These are phyloP conservation scores for Ptilodon capucinus DNA, from an alignment of 2,888 invertebrate genomes.

Conservation along the genomic window DNA sequence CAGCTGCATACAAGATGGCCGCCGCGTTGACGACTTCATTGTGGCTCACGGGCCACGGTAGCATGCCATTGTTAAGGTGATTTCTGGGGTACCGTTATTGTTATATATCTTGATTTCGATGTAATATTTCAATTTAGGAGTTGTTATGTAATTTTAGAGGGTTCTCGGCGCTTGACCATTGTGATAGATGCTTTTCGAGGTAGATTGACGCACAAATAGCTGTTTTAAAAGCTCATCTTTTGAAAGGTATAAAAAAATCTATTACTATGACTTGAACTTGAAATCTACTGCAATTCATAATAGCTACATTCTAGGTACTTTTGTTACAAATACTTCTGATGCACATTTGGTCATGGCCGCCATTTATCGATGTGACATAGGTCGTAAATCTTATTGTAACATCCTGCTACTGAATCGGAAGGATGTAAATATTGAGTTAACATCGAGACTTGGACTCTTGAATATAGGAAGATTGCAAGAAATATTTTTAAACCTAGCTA, in stretches of 20 bases:
- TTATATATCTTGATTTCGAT: not conserved
- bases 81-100: constrained; percentile 25
- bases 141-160: not conserved
- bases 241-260: too few relatives aligned
- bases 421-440: not conserved
- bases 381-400: not conserved
- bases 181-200: too few relatives aligned
- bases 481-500: too few relatives aligned
- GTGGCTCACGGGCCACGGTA: constrained; percentile 32
- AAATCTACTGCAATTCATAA: too few relatives aligned
- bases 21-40: constrained; percentile 53
- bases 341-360: not conserved
- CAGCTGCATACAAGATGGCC: constrained; percentile 61
- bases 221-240: too few relatives aligned
- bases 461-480: too few relatives aligned
- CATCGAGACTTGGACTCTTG: not conserved
- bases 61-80: constrained; percentile 37
- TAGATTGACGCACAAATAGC: too few relatives aligned
- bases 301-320: too few relatives aligned
- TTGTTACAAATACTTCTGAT: too few relatives aligned
- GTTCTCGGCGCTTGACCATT: not conserved
- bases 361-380: not conserved
- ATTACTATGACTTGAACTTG: too few relatives aligned
- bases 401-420: not conserved
- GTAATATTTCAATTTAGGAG: not conserved